Evolutionary conservation across 2,113 vertebrate species (phyloP).

Genomic region (Elephas maximus): DNA sequence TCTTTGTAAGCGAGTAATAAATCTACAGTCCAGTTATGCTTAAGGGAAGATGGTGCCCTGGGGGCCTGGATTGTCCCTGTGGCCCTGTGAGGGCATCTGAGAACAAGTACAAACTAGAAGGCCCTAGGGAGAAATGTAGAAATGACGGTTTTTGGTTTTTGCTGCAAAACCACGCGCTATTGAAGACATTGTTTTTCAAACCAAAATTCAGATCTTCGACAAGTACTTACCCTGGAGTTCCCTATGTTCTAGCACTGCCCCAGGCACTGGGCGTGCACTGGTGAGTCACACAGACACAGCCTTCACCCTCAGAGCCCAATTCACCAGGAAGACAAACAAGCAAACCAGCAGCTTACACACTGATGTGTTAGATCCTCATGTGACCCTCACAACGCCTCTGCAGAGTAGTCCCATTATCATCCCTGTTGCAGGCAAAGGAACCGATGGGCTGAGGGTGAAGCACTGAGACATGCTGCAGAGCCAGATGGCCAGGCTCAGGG

Average conservation of each 20-base stretch:
- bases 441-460: rapidly evolving
- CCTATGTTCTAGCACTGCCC: neutral
- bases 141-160: neutral
- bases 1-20: neutral
- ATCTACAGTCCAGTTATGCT: neutral
- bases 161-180: neutral
- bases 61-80: neutral
- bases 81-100: neutral
- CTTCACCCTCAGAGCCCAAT: neutral
- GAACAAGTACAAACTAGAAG: neutral
- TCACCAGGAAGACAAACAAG: neutral
- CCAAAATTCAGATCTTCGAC: neutral
- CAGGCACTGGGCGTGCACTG: too few species aligned
- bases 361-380: neutral
- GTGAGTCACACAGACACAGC: neutral
- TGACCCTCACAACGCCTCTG: neutral
- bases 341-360: neutral
- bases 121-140: neutral
- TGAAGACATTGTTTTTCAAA: neutral
- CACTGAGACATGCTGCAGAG: neutral
- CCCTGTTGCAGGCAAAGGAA: neutral
- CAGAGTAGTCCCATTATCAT: too few species aligned
- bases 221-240: neutral
- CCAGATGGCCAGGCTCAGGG: neutral
- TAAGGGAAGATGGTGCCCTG: rapidly evolving